Base-by-base conservation (phyloP, 1,140 invertebrate genomes). In the Parapsyche elsis region DNA sequence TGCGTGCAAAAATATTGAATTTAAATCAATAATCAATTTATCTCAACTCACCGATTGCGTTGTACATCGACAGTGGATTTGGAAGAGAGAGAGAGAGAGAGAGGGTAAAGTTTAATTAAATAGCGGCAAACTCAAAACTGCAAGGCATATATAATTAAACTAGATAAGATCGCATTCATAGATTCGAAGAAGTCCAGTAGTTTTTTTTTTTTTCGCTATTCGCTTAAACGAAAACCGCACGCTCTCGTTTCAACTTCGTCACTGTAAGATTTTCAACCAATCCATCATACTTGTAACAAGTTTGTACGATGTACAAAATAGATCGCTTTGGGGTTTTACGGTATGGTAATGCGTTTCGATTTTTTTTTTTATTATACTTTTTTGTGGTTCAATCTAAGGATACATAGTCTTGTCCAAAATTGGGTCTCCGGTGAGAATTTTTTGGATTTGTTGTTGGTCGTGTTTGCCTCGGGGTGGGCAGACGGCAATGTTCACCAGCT, bases 111-210 rank as follows among this genome's bases (percentile, higher is more conserved):
- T 67, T 67, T 26, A 67, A 67, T 67, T 67, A 67, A 67, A 23
- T 26, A 30, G 64, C 24, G 24, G 24, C 64, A 23, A 30, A 67
- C 9, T 67, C 24, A 67, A 67, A 67, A 67, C 24, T 24, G 64
- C 64, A 67, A 67, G 21, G 24, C 64, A 67, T 67, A 7, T 46
- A 67, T 67, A 67, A 67, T 67, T 67, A 67, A 67, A 67, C 23
- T 12, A 67, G 64, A 67, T 67, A 67, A 67, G 64, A 67, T 67
- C 64, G 21, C 24, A 30, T 67, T 67, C 24, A 67, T 67, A 67
- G 64, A 67, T 67, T 67, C 64, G 64, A 30, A 67, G 64, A 67
- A 67, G 64, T 67, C 24, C 14, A 67, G 24, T 67, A 9, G 24
- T 21, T 24, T 23, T 67, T 67, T 67, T 67, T 67, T 67, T 30